Evolutionary conservation across 2,888 invertebrate genomes (phyloP), one percentile per base, ranked within the genome.

Genomic region (Ashinkailepas kermadecensis): DNA sequence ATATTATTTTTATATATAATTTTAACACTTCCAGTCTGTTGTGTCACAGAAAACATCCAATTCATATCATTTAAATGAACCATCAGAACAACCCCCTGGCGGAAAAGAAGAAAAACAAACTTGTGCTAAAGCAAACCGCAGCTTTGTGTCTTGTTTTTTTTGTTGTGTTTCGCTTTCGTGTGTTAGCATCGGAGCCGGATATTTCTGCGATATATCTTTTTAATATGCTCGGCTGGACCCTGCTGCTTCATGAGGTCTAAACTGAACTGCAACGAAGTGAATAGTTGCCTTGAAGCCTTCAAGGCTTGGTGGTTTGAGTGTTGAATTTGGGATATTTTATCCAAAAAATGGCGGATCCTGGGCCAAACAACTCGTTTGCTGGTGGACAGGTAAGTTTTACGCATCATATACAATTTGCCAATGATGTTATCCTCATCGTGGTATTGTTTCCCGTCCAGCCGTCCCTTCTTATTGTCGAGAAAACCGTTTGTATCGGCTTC

Each of bases 301-400:
- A 25, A 67, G 67, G 8, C 25, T 13, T 18, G 67, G 25, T 12
- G 25, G n/a, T 67, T 25, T 39, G 10, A 67, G 67, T 3, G 4
- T 11, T 67, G n/a, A 9, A 67, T 11, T 13, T 67, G 0, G 12
- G 25, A 67, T 39, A 39, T 25, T n/a, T n/a, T 25, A 13, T 65
- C 67, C 67, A 67, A 67, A 67, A 67, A 67, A 67, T 67, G 67
- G 67, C 67, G 67, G 67, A 67, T 67, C 67, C 25, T 67, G 67
- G 67, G 25, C 67, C 67, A 13, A 67, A 67, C n/a, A 67, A 67
- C 67, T 67, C 67, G n/a, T 67, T 67, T 67, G 2, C 25, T 4
- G 13, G 67, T 25, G 67, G 10, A 6, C 67, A 67, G 67, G 67
- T 67, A 67, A 67, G 67, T 13, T 23, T 15, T 13, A 18, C 8